A percentile compares a stretch with the other conserved stretches of the same genome.
Conservation (phyloP, 2,888 invertebrate species). For the Rhyacophila evoluta region DNA sequence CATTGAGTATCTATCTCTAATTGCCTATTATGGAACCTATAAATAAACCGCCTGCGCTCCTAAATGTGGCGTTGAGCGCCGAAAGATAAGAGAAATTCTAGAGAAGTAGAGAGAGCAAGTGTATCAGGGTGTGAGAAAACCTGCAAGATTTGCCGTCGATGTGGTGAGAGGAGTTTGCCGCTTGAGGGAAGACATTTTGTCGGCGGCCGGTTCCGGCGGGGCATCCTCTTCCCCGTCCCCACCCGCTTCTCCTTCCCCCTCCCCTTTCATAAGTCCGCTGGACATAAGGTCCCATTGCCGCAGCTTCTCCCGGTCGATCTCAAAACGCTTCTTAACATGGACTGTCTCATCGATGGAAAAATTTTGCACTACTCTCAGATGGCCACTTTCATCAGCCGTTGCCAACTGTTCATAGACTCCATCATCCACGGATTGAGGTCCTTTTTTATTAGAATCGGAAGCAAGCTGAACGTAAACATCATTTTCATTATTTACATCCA, state of each 20-base stretch:
- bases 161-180: constrained; percentile 10
- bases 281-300: constrained; percentile 92
- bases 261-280: constrained; percentile 78
- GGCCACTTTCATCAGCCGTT: constrained; percentile 57
- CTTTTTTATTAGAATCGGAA: constrained; percentile 59
- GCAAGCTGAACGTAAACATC: constrained; percentile 70
- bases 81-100: neutral
- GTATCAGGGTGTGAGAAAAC: constrained; percentile 21
- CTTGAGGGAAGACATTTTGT: neutral
- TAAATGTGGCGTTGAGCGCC: neutral
- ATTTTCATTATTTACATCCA: constrained; percentile 62
- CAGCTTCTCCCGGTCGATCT: constrained; percentile 86
- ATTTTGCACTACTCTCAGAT: neutral
- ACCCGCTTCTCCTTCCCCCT: constrained; percentile 58
- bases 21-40: neutral
- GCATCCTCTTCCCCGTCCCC: constrained; percentile 30
- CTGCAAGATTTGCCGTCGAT: constrained; percentile 14
- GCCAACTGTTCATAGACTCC: constrained; percentile 72
- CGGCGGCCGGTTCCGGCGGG: neutral
- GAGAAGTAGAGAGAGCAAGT: neutral
- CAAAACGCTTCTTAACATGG: constrained; percentile 66
- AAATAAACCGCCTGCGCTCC: neutral
- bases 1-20: neutral
- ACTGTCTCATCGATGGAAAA: neutral
- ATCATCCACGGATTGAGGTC: constrained; percentile 62